These are phyloP conservation scores for Psilopsiagon aurifrons DNA, from an alignment of 2,113 vertebrate genomes.

Conservation along the genomic window DNA sequence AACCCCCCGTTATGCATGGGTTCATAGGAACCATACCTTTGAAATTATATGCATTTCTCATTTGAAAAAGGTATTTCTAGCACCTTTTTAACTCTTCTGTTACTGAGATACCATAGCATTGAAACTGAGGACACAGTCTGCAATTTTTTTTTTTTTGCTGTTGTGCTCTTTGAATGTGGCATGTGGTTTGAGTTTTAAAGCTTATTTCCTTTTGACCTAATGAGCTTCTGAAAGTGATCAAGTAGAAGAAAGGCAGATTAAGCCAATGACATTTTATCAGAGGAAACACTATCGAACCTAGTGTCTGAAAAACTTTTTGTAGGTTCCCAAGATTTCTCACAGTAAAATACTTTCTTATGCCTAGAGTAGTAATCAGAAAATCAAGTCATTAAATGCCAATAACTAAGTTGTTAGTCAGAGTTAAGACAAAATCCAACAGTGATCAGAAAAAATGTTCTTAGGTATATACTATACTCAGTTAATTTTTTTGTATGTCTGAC, in stretches of 20 bases:
- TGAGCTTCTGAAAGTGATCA: conserved; percentile 70
- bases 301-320: neutral
- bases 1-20: neutral
- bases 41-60: conserved; percentile 6
- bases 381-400: neutral
- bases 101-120: neutral
- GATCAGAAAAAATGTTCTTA: neutral
- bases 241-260: conserved; percentile 57
- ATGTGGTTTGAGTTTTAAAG: conserved; percentile 74
- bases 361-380: neutral
- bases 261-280: conserved; percentile 57
- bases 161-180: conserved; percentile 35
- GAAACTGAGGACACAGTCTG: neutral
- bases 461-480: neutral
- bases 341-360: neutral
- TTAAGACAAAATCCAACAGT: neutral
- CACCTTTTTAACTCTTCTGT: conserved; percentile 17
- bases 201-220: conserved; percentile 68
- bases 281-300: conserved; percentile 38
- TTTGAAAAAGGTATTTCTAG: conserved; percentile 28
- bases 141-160: neutral
- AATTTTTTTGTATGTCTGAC: neutral
- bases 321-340: neutral
- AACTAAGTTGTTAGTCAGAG: neutral
- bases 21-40: neutral